phyloP scores from a whole-genome alignment of 2,113 vertebrate species.

The Xyrauchen texanus region DNA sequence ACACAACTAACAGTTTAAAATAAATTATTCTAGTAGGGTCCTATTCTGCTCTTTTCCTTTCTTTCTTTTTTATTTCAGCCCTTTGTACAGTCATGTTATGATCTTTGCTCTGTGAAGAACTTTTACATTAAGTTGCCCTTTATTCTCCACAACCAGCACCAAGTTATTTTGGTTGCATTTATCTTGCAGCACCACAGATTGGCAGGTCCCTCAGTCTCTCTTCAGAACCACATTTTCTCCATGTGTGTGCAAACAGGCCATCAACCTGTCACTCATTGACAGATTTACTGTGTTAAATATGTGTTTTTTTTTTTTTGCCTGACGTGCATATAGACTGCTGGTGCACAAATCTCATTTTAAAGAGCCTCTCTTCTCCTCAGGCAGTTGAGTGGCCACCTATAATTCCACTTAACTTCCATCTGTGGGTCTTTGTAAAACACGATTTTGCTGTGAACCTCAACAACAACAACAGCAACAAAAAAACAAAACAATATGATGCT shows the following conservation, averaged over 20 bases:
- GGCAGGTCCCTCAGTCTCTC: neutral
- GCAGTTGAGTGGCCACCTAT: slow-evolving; percentile 4
- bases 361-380: slow-evolving; percentile 11
- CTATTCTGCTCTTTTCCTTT: neutral
- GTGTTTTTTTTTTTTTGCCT: slow-evolving; percentile 36
- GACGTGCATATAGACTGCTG: slow-evolving; percentile 12
- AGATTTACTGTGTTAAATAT: slow-evolving; percentile 40
- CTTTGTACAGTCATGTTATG: neutral
- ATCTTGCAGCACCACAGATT: slow-evolving; percentile 3
- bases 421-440: slow-evolving; percentile 1
- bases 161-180: neutral
- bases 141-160: too few species aligned
- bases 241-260: slow-evolving; percentile 13
- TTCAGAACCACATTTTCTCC: neutral
- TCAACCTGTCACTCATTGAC: slow-evolving; percentile 39
- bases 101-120: neutral
- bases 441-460: slow-evolving; percentile 12
- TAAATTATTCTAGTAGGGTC: neutral
- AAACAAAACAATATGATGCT: neutral
- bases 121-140: too few species aligned
- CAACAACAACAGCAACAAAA: too few species aligned
- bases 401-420: neutral
- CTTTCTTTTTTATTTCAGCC: too few species aligned
- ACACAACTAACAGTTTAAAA: neutral
- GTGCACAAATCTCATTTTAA: slow-evolving; percentile 28